Evolutionary conservation across 2,888 invertebrate species (phyloP).

Genomic region (Ypsolopha sequella): DNA sequence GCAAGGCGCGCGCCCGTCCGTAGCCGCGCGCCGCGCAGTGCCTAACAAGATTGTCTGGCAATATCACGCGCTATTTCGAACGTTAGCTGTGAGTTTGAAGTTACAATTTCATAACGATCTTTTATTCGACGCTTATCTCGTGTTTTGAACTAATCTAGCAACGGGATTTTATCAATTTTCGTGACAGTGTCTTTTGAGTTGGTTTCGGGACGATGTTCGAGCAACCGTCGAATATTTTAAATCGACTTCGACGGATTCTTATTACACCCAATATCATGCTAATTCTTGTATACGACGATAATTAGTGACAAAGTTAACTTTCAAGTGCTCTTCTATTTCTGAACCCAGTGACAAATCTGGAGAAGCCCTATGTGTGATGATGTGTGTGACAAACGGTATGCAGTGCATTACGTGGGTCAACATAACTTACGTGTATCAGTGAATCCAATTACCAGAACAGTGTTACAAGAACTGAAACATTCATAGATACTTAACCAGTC

Average conservation of each 20-base stretch:
- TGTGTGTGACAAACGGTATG: slow-evolving; percentile 47
- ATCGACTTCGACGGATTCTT: slow-evolving; percentile 24
- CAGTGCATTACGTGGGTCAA: slow-evolving; percentile 16
- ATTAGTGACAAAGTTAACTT: slow-evolving; percentile 26
- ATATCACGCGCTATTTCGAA: slow-evolving; percentile 16
- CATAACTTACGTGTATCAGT: not conserved
- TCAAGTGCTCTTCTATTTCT: not conserved
- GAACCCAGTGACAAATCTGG: slow-evolving; percentile 8
- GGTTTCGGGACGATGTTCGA: slow-evolving; percentile 47
- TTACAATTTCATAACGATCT: not conserved
- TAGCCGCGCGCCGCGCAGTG: slow-evolving; percentile 37
- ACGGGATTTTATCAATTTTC: slow-evolving; percentile 8
- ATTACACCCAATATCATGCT: slow-evolving; percentile 50
- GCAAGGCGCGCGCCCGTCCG: slow-evolving; percentile 30
- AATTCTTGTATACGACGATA: slow-evolving; percentile 61
- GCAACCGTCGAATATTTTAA: slow-evolving; percentile 54
- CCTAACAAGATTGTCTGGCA: slow-evolving; percentile 36
- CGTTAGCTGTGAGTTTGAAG: not conserved
- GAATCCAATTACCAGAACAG: slow-evolving; percentile 2
- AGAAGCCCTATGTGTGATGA: slow-evolving; percentile 16
- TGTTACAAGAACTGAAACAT: slow-evolving; percentile 13
- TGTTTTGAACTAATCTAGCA: too few species aligned
- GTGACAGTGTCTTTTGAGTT: not conserved
- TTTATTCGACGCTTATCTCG: too few species aligned
- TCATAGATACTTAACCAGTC: slow-evolving; percentile 12